Conservation (phyloP, 2,888 invertebrate genomes). For the Ischnura elegans region DNA sequence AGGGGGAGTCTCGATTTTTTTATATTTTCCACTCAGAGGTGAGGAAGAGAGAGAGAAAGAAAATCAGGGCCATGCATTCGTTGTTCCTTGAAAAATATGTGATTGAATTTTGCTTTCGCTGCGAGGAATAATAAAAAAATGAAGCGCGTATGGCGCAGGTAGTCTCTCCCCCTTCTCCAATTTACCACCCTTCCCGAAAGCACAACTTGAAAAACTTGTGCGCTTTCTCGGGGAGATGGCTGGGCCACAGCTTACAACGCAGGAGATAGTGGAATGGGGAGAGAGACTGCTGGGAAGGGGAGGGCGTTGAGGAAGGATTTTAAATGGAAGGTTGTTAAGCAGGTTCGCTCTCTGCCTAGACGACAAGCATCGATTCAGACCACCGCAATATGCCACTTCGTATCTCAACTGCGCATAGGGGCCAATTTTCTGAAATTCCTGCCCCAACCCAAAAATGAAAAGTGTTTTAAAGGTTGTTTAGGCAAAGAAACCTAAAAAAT, state of each 20-base stretch:
- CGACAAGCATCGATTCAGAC: too few species aligned
- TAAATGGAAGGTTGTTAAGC: too few species aligned
- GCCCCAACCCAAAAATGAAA: too few species aligned
- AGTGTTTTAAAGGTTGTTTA: too few species aligned
- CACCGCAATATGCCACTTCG: too few species aligned
- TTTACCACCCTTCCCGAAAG: background rate
- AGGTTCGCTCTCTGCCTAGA: too few species aligned
- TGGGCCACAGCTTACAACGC: background rate
- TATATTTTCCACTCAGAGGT: background rate
- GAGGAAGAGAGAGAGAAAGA: background rate
- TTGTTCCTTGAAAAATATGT: conserved; percentile 35
- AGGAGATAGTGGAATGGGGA: conserved; percentile 26
- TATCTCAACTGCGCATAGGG: too few species aligned
- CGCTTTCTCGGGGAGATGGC: background rate
- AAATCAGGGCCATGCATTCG: background rate
- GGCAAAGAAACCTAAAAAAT: too few species aligned
- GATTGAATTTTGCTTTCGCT: conserved; percentile 26
- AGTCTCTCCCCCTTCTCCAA: too few species aligned
- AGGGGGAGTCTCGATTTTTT: background rate
- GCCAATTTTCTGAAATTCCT: too few species aligned
- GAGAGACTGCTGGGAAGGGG: background rate
- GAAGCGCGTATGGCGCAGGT: too few species aligned
- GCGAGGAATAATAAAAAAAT: background rate
- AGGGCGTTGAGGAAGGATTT: background rate
- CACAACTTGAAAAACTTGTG: background rate